Percentiles rank a stretch among this genome's conserved stretches.
These are phyloP conservation scores for Aphis craccivora DNA, from an alignment of 1,140 invertebrate genomes.

Conservation along the genomic window DNA sequence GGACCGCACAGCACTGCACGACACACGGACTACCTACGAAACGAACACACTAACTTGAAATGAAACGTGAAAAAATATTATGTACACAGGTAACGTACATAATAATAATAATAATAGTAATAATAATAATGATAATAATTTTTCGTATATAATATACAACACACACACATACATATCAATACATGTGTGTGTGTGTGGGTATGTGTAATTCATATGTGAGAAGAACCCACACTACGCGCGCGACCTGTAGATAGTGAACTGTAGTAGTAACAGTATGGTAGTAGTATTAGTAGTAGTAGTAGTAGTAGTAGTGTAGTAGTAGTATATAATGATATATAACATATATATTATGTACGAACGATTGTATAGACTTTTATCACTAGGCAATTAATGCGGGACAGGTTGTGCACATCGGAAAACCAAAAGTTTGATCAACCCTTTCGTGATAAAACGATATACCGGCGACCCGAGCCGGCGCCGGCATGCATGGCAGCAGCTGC, in stretches of 20 bases:
- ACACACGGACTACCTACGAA: constrained; percentile 21
- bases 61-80: constrained; percentile 29
- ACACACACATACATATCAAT: background rate
- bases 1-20: background rate
- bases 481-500: background rate
- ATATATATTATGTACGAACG: background rate
- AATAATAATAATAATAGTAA: constrained; percentile 18
- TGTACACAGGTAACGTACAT: constrained; percentile 14
- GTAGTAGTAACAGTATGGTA: background rate
- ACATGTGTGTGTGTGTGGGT: no score
- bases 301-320: no score
- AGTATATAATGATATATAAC: background rate
- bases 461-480: background rate
- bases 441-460: background rate
- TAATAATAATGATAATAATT: constrained; percentile 16
- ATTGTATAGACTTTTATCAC: constrained; percentile 35
- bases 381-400: background rate
- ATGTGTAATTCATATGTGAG: background rate
- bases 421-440: constrained; percentile 21
- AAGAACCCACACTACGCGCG: background rate
- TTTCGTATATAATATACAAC: background rate
- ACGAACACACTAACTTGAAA: constrained; percentile 21
- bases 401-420: constrained; percentile 36
- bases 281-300: background rate
- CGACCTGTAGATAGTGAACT: background rate